Evolutionary conservation across 2,113 vertebrate species (phyloP), one percentile per base, ranked within the genome.

Genomic region (Excalfactoria chinensis): DNA sequence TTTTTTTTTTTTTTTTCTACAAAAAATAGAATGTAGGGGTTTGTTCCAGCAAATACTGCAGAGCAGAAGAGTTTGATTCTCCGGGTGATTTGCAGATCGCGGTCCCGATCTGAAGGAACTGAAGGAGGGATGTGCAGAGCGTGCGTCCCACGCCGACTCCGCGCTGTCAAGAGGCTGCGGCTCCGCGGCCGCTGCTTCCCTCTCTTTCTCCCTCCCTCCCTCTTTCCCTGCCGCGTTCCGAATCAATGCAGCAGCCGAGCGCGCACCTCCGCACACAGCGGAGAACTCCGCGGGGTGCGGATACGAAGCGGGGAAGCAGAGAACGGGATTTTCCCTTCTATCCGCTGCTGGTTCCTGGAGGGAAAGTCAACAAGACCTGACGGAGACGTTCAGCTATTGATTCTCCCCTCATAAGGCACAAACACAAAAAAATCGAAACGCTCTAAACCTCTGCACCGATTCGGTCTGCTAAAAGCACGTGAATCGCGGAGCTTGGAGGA

Each of bases 361-460:
- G 67, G 79, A 90, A 85, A 5, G 22, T 56, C 81, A 34, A 80
- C 87, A 88, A 86, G 62, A 66, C 73, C 88, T 83, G 86, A 74
- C 86, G 79, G 49, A 68, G 69, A 82, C 18, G 30, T 91, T 91
- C 94, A 91, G 80, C 64, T 8, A 88, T 60, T 90, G 92, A 93
- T 79, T 87, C 75, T 93, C 87, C 93, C 74, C 76, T 94, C 86
- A 60, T 69, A 90, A 72, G 84, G 84, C 87, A 90, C 58, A 87
- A 87, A 78, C n/a, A 63, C 82, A 69, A 8, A 51, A 56, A 67
- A 89, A 68, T 14, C 86, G n/a, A 89, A 82, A 88, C 48, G 40
- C 88, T 62, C 43, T 78, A 82, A 86, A 88, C 46, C 81, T 80
- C 73, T 71, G 85, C 62, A 92, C 77, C 84, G 88, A 93, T 93